Conservation (phyloP, 2,888 invertebrate genomes). For the Cylloceria caligata region DNA sequence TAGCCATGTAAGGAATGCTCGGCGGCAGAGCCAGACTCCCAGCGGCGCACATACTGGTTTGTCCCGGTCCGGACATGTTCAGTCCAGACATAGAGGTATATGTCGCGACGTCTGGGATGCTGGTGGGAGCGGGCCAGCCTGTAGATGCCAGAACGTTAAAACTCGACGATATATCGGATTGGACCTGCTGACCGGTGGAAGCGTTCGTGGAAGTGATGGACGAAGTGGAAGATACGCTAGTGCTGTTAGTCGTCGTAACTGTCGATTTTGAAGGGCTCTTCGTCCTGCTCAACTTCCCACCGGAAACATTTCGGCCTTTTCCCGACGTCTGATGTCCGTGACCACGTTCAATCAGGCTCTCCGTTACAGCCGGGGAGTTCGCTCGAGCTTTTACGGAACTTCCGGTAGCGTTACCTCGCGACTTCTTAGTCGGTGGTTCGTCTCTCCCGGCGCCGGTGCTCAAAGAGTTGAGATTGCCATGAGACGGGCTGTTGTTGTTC, state of each 20-base stretch:
- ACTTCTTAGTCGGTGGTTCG: slow-evolving; percentile 81
- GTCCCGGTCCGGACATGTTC: slow-evolving; percentile 75
- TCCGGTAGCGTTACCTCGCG: slow-evolving; percentile 75
- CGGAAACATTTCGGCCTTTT: slow-evolving; percentile 53
- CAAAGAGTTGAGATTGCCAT: slow-evolving; percentile 83
- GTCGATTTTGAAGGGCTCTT: slow-evolving; percentile 67
- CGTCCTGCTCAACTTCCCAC: slow-evolving; percentile 63
- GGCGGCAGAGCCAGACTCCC: slow-evolving; percentile 78
- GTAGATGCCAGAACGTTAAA: slow-evolving; percentile 73
- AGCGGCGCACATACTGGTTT: slow-evolving; percentile 77
- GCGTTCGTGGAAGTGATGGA: slow-evolving; percentile 52
- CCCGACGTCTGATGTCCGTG: slow-evolving; percentile 55
- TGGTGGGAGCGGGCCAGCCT: slow-evolving; percentile 76
- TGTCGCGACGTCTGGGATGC: slow-evolving; percentile 76
- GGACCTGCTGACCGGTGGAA: slow-evolving; percentile 53
- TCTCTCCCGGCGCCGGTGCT: slow-evolving; percentile 68
- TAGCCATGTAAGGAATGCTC: slow-evolving; percentile 82
- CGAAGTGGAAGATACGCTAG: slow-evolving; percentile 26
- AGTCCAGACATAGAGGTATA: slow-evolving; percentile 79
- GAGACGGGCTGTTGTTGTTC: slow-evolving; percentile 84
- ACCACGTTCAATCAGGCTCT: slow-evolving; percentile 43
- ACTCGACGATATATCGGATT: slow-evolving; percentile 57
- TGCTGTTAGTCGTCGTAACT: slow-evolving; percentile 30
- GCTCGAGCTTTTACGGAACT: slow-evolving; percentile 62
- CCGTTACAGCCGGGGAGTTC: slow-evolving; percentile 61